These are phyloP conservation scores for Oriolus oriolus DNA, from an alignment of 2,113 vertebrate genomes.

Conservation along the genomic window DNA sequence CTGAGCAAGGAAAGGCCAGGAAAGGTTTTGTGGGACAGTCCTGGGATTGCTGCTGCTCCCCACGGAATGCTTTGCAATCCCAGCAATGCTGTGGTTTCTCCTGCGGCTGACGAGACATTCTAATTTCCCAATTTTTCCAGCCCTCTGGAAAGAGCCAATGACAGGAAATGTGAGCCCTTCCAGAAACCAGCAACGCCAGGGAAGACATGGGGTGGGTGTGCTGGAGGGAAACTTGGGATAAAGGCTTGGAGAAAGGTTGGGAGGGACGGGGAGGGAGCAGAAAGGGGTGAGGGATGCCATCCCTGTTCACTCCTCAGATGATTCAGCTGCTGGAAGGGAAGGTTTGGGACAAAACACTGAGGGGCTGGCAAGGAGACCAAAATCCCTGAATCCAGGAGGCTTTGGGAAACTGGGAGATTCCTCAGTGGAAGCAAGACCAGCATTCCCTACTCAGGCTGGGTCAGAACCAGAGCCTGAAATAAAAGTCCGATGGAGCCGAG, in stretches of 20 bases:
- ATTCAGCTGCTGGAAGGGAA: neutral
- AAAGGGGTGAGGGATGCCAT: neutral
- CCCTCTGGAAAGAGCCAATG: neutral
- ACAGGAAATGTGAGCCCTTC: neutral
- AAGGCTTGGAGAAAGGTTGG: neutral
- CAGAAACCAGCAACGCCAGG: neutral
- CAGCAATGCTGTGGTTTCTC: slow-evolving; percentile 16
- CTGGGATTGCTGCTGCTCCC: neutral
- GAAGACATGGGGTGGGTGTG: neutral
- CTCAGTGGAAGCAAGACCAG: neutral
- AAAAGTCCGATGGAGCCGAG: neutral
- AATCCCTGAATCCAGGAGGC: neutral
- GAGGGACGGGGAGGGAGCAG: neutral
- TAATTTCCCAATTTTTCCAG: neutral
- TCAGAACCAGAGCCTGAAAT: neutral
- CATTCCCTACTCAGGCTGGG: neutral
- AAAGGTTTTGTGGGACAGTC: neutral
- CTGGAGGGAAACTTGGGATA: neutral
- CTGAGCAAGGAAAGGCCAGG: neutral
- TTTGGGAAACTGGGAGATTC: neutral
- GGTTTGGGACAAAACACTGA: neutral
- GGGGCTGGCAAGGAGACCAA: neutral
- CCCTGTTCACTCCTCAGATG: rapidly evolving
- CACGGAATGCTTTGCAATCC: neutral
- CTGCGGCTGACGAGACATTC: neutral